Conservation (phyloP, 2,113 vertebrate species). For the Planiliza haematocheilus region DNA sequence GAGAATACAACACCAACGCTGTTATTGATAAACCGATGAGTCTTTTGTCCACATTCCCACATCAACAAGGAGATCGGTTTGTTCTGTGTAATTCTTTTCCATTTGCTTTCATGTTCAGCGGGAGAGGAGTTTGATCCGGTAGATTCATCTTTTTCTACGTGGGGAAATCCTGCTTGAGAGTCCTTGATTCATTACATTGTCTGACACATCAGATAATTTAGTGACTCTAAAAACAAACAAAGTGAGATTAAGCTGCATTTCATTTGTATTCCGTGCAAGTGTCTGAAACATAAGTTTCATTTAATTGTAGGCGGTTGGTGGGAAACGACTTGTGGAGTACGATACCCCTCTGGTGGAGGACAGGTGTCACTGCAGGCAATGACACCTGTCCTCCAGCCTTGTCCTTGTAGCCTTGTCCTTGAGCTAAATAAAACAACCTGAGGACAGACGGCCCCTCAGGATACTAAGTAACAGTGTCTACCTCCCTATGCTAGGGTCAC, state of each 20-base stretch:
- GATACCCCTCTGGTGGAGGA: constrained; percentile 63
- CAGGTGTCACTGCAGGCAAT: constrained; percentile 25
- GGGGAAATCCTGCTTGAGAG: background rate
- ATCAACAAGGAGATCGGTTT: constrained; percentile 20
- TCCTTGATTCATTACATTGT: constrained; percentile 11
- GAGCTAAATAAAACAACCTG: background rate
- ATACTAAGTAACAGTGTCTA: too few species aligned
- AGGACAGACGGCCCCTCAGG: constrained; percentile 10
- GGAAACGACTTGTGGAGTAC: background rate
- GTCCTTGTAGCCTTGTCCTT: too few species aligned
- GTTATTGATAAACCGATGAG: constrained; percentile 12
- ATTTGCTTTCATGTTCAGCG: constrained; percentile 19
- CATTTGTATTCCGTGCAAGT: constrained; percentile 31
- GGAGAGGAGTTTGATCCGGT: constrained; percentile 18
- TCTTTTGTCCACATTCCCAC: background rate
- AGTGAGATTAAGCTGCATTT: constrained; percentile 6
- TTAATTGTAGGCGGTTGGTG: background rate
- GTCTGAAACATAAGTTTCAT: constrained; percentile 17
- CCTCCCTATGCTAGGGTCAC: too few species aligned
- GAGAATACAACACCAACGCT: background rate
- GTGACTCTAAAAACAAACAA: constrained; percentile 29
- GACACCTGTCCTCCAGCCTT: too few species aligned
- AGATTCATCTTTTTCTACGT: constrained; percentile 20
- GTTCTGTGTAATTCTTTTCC: background rate
- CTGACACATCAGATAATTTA: constrained; percentile 22